These are phyloP conservation scores for Bibio marci DNA, from an alignment of 2,888 invertebrate species.

Conservation along the genomic window DNA sequence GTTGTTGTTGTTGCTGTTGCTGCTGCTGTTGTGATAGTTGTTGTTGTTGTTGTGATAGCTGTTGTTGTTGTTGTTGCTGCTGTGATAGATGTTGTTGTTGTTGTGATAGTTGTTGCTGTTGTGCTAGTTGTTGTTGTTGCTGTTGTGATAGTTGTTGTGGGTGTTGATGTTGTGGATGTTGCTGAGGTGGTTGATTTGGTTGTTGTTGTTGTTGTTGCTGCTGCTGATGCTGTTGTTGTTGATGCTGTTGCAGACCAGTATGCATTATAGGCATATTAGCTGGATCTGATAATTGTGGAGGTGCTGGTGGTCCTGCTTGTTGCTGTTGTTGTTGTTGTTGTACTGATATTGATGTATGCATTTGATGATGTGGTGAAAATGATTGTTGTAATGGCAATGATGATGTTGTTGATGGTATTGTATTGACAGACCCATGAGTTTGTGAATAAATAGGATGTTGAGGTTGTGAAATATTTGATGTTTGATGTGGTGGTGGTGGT, in stretches of 20 bases:
- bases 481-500: constrained; percentile 27
- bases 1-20: constrained; percentile 8
- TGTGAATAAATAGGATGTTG: constrained; percentile 41
- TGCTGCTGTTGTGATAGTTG: constrained; percentile 6
- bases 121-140: too few species aligned
- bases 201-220: too few species aligned
- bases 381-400: constrained; percentile 9
- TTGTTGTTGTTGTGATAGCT: constrained; percentile 1
- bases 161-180: too few species aligned
- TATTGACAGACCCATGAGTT: constrained; percentile 34
- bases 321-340: constrained; percentile 6
- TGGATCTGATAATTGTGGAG: neutral
- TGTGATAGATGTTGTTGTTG: constrained; percentile 2
- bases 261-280: too few species aligned
- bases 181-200: too few species aligned
- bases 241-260: too few species aligned
- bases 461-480: constrained; percentile 33
- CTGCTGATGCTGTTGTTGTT: too few species aligned
- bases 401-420: constrained; percentile 9
- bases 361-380: constrained; percentile 10
- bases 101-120: too few species aligned
- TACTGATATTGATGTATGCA: constrained; percentile 8
- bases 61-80: constrained; percentile 5
- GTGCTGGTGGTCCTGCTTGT: constrained; percentile 9
- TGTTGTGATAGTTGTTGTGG: too few species aligned